Conservation (phyloP, 2,113 vertebrate genomes). For the Hiodon alosoides region DNA sequence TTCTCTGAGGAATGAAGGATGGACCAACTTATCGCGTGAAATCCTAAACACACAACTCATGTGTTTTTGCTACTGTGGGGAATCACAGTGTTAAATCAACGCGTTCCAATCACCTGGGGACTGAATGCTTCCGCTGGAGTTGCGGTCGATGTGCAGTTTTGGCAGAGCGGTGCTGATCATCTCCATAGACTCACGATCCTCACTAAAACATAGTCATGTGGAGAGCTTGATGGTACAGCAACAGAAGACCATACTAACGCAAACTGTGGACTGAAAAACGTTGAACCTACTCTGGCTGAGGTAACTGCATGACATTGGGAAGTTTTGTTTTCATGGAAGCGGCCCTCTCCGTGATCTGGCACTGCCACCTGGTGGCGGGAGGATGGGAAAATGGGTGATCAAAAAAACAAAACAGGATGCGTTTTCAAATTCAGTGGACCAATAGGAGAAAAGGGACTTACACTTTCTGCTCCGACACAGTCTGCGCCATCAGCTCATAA, state of each 20-base stretch:
- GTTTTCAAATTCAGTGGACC: not conserved
- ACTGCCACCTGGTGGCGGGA: slow-evolving; percentile 78
- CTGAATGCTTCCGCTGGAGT: slow-evolving; percentile 64
- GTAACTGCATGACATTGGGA: slow-evolving; percentile 71
- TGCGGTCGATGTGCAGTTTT: slow-evolving; percentile 63
- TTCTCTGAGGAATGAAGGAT: slow-evolving; percentile 47
- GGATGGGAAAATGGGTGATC: no score
- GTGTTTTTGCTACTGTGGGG: no score
- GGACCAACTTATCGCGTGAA: not conserved
- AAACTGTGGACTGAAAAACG: not conserved
- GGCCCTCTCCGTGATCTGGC: slow-evolving; percentile 82
- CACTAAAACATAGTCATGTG: slow-evolving; percentile 52
- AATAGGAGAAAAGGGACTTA: slow-evolving; percentile 55
- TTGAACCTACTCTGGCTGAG: slow-evolving; percentile 58
- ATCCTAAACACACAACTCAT: not conserved
- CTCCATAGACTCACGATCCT: slow-evolving; percentile 78
- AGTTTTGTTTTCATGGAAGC: slow-evolving; percentile 79
- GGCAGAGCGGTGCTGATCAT: slow-evolving; percentile 51
- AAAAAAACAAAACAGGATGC: not conserved
- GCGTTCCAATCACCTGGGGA: slow-evolving; percentile 66
- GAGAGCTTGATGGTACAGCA: not conserved
- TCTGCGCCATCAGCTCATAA: slow-evolving; percentile 92
- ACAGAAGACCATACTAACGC: not conserved
- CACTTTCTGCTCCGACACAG: slow-evolving; percentile 86
- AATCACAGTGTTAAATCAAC: not conserved